Evolutionary conservation across 2,113 vertebrate species (phyloP), one percentile per base, ranked within the genome.

Genomic region (Elephantulus edwardii): DNA sequence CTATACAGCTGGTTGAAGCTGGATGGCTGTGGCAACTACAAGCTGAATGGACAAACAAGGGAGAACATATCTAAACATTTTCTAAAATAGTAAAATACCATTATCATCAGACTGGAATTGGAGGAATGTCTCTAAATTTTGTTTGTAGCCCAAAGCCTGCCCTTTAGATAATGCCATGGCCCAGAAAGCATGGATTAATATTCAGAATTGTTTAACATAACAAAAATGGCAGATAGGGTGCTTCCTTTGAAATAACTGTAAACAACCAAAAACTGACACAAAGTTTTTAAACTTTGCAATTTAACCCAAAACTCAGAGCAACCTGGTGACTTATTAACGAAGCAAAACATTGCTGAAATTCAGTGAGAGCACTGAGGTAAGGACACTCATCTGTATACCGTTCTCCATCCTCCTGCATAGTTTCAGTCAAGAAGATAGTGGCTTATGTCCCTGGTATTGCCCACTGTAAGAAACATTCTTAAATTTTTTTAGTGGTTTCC

Each of bases 31-130:
- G 52, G 64, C 40, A 30, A 64, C n/a, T 80, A 71, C 19, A 88
- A 88, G 30, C 12, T 82, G 35, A 71, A 38, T 90, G 54, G 24
- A 87, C 72, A 81, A 74, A 86, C 42, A 91, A 91, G 24, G 6
- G 24, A 35, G 84, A n/a, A 24, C 46, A 78, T 60, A 60, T 52
- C 33, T 71, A 79, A 91, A 74, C 20, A 83, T 48, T 42, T 90
- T 30, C 44, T 26, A 72, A 82, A 48, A 89, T 85, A 85, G 42
- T 40, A 86, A 95, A 91, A 77, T 26, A 72, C 22, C 44, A 7
- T 50, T 88, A 44, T 46, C 42, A 88, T 93, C 92, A 94, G 7
- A 40, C 52, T 81, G 22, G 44, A 71, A 82, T 38, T 5, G 33
- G 66, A 88, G 42, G 48, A 52, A 83, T 38, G 10, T 88, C 52